Evolutionary conservation across 2,797 vertebrate species (phyloP), one percentile per base, ranked within the genome.

Genomic region (Austrolebias charrua): DNA sequence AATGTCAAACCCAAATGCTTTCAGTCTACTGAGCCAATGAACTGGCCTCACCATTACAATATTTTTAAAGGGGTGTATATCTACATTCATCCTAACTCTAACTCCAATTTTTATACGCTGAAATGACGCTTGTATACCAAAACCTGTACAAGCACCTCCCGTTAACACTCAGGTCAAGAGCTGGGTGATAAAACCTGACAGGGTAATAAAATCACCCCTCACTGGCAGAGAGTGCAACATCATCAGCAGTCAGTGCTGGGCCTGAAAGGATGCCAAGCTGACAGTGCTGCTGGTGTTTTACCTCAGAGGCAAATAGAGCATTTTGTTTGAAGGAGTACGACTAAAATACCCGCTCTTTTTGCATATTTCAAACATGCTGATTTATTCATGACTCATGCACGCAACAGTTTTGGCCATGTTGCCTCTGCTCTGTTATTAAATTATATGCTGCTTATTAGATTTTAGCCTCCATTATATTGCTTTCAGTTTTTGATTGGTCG

Each of bases 181-280:
- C 38, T 13, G 11, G 38, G 12, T 13, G 38, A 40, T 40, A 40
- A 42, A 71, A 19, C 42, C 20, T 33, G 57, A 4, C 45, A 54
- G 40, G 13, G 49, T 53, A 55, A 45, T 7, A 33, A 15, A 5
- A 33, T 33, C 44, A 59, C 58, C 45, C 48, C 42, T 48, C 62
- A 35, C 44, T 63, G 33, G 45, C 66, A 76, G 60, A 28, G 43
- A 54, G 56, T 60, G 49, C 16, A 4, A 45, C 54, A 66, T 66
- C 51, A 24, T 61, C 65, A 63, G 62, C 58, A 40, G 40, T 76
- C 38, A 50, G 55, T 56, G 69, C 58, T 63, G 4, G 3, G 51
- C 49, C 31, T 48, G 10, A 63, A 67, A 54, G 42, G 24, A 16
- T 63, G 70, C 53, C 65, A 60, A 49, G 11, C 46, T 1, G 28